Base-by-base conservation (phyloP, 2,113 vertebrate genomes). In the Ascaphus truei region DNA sequence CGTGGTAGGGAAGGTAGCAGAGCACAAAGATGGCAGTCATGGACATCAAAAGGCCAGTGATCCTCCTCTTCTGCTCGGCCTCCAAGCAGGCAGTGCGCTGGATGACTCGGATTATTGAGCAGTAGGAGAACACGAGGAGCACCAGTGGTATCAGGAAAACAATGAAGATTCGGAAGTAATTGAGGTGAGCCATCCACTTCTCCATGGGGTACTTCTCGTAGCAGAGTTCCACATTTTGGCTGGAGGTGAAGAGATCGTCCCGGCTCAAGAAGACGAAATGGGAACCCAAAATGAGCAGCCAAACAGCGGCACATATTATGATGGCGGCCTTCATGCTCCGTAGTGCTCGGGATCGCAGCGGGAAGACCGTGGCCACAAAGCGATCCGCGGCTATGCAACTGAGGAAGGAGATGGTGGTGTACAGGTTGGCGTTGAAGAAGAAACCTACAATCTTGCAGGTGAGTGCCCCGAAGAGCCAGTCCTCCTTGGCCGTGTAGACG, bases 381-480 rank as follows among this genome's bases (percentile, higher is more conserved):
- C 73, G 73, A 45, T 76, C 73, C n/a, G 63, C 29, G 18, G 73
- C 58, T 33, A 77, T 73, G 34, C 71, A 69, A 16, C 73, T 68
- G 2, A 77, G 73, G 23, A 77, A 68, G 26, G 62, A 7, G 13
- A 77, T 58, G 15, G 63, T 77, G 47, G 71, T 27, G 37, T 76
- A 73, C 11, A 75, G 62, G 60, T 77, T 77, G 36, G 71, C 33
- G 47, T 76, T 68, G 64, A 77, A 77, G 65, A 73, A 36, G 39
- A 77, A 77, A 39, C 76, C 73, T 7, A 68, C 64, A 8, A 55
- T 29, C 12, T 71, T 72, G 23, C 76, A 77, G 15, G 23, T 52
- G 1, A 23, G 26, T 7, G 29, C 22, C 1, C 73, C 64, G 13
- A 75, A 68, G 18, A 58, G 10, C 76, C 76, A 77, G 20, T 77